These are phyloP conservation scores for Electrophaes corylata DNA, from an alignment of 2,888 invertebrate species.

Conservation along the genomic window DNA sequence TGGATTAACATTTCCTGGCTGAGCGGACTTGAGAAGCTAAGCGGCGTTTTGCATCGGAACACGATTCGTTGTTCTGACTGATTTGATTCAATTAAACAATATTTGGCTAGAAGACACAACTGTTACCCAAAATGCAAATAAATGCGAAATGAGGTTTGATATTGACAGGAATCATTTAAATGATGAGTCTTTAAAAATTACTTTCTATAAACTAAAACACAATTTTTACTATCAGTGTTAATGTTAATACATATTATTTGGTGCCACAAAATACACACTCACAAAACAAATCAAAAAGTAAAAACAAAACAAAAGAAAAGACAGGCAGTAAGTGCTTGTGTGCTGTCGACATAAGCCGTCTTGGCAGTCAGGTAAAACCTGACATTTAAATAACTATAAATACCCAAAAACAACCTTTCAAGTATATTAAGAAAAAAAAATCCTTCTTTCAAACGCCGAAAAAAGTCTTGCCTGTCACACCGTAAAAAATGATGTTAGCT, in stretches of 20 bases:
- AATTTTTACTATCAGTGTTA: too few species aligned
- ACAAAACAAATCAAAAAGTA: too few species aligned
- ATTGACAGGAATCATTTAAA: not conserved
- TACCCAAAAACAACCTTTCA: not conserved
- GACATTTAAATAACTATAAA: not conserved
- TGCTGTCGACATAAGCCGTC: too few species aligned
- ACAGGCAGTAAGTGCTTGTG: too few species aligned
- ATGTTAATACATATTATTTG: too few species aligned
- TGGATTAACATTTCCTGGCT: conserved; percentile 72
- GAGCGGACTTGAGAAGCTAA: conserved; percentile 39
- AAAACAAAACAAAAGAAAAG: too few species aligned
- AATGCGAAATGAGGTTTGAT: not conserved
- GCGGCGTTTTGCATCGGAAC: conserved; percentile 68
- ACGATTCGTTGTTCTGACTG: conserved; percentile 70
- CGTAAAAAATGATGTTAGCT: conserved; percentile 74
- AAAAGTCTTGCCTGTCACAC: conserved; percentile 58
- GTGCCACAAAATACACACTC: too few species aligned
- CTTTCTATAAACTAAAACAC: not conserved
- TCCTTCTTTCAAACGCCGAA: conserved; percentile 26
- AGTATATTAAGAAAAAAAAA: conserved; percentile 6
- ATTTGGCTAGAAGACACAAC: conserved; percentile 34
- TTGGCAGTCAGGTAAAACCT: too few species aligned
- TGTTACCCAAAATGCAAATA: conserved; percentile 7
- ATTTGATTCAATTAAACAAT: conserved; percentile 75
- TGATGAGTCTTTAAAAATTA: not conserved